Evolutionary conservation across 2,888 invertebrate genomes (phyloP).

Genomic region (Lasioglossum villosulum): DNA sequence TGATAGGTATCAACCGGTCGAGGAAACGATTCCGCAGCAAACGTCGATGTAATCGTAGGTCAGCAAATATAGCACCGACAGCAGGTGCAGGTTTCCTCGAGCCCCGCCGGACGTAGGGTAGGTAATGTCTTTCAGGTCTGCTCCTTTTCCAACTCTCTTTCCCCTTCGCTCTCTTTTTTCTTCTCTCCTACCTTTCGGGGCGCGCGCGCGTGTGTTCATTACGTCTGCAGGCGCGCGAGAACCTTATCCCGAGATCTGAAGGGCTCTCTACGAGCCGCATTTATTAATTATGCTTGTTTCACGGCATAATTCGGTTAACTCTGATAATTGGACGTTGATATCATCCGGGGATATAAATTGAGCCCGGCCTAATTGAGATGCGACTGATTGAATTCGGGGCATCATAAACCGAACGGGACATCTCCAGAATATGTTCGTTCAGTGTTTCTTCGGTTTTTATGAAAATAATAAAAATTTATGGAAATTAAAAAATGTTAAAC

Average conservation of each 20-base stretch:
- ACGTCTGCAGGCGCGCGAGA: slow-evolving; percentile 38
- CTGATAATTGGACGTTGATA: slow-evolving; percentile 42
- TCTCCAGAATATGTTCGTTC: too few relatives aligned
- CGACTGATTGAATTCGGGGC: background rate
- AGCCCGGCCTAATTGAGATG: slow-evolving; percentile 28
- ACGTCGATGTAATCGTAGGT: slow-evolving; percentile 71
- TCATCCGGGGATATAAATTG: slow-evolving; percentile 15
- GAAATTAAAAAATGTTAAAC: too few relatives aligned
- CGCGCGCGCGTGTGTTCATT: slow-evolving; percentile 62
- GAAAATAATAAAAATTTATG: too few relatives aligned
- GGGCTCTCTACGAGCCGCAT: slow-evolving; percentile 2
- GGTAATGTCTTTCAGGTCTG: slow-evolving; percentile 65
- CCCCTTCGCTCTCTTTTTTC: slow-evolving; percentile 27
- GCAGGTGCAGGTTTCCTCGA: slow-evolving; percentile 67
- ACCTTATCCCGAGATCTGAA: slow-evolving; percentile 45
- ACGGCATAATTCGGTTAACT: slow-evolving; percentile 32
- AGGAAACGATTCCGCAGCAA: slow-evolving; percentile 60
- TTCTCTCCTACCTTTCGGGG: slow-evolving; percentile 21
- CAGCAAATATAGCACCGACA: slow-evolving; percentile 58
- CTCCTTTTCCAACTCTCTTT: slow-evolving; percentile 51
- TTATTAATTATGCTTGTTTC: slow-evolving; percentile 53
- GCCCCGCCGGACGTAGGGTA: slow-evolving; percentile 67
- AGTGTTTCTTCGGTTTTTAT: too few relatives aligned
- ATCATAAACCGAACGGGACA: too few relatives aligned
- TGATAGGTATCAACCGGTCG: slow-evolving; percentile 46